phyloP scores from a whole-genome alignment of 2,797 vertebrate species.

The Acipenser ruthenus region DNA sequence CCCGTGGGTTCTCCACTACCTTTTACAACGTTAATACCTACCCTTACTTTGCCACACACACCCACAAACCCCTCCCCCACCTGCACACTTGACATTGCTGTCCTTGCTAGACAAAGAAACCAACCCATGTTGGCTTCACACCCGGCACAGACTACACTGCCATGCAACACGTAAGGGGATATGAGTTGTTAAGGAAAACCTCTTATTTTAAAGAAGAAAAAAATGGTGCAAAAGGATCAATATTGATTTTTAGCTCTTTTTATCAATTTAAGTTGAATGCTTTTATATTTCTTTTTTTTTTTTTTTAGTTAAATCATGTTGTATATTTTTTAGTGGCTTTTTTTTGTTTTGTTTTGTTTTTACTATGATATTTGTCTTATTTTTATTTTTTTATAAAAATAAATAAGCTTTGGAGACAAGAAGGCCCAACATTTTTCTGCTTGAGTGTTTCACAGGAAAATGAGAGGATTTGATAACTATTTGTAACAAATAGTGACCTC shows the following conservation, averaged over 20 bases:
- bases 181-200: slow-evolving; percentile 49
- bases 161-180: slow-evolving; percentile 53
- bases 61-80: slow-evolving; percentile 26
- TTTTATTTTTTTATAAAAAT: slow-evolving; percentile 71
- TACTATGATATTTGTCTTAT: slow-evolving; percentile 23
- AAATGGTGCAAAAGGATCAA: slow-evolving; percentile 77
- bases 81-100: slow-evolving; percentile 48
- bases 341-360: slow-evolving; percentile 48
- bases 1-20: too few relatives aligned
- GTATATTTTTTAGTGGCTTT: slow-evolving; percentile 87
- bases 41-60: too few relatives aligned
- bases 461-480: slow-evolving; percentile 68
- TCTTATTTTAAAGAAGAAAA: slow-evolving; percentile 62
- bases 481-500: slow-evolving; percentile 77
- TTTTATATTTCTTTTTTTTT: slow-evolving; percentile 69
- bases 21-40: too few relatives aligned
- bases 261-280: slow-evolving; percentile 76
- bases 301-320: slow-evolving; percentile 73
- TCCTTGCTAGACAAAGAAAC: slow-evolving; percentile 54
- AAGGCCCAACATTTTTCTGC: slow-evolving; percentile 59
- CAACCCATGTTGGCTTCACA: slow-evolving; percentile 12
- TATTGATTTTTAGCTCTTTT: slow-evolving; percentile 59
- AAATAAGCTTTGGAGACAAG: slow-evolving; percentile 69
- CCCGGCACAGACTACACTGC: slow-evolving; percentile 51
- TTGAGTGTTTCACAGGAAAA: slow-evolving; percentile 61